These are phyloP conservation scores for Rhynchotus rufescens DNA, from an alignment of 2,797 vertebrate genomes.

Conservation along the genomic window DNA sequence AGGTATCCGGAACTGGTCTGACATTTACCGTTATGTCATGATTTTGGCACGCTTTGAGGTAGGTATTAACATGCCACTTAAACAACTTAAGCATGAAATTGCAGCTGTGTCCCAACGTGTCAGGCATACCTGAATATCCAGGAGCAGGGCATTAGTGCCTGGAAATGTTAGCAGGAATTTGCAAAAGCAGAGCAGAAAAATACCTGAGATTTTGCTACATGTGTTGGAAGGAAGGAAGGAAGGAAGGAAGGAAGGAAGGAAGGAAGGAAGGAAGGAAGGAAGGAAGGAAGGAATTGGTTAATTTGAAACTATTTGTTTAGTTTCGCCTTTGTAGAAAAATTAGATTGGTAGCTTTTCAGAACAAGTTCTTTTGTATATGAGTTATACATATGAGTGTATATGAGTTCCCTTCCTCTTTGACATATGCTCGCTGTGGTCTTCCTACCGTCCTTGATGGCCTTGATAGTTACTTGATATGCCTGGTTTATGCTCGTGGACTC, in stretches of 20 bases:
- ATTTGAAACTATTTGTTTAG: neutral
- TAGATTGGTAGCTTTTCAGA: neutral
- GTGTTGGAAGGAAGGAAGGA: neutral
- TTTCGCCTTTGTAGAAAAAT: neutral
- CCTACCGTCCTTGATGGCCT: neutral
- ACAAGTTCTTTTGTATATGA: neutral
- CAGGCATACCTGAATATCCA: neutral
- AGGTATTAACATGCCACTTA: neutral
- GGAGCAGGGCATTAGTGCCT: neutral
- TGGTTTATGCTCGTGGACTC: neutral
- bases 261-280: too few relatives aligned
- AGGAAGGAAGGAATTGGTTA: too few relatives aligned
- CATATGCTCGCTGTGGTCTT: neutral
- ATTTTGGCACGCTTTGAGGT: slow-evolving; percentile 65
- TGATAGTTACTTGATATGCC: neutral
- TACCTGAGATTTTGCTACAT: neutral
- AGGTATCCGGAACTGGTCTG: slow-evolving; percentile 66
- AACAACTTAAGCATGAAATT: neutral
- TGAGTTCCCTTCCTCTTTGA: neutral
- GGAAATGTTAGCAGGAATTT: neutral
- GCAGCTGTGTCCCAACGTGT: neutral
- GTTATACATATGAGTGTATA: too few relatives aligned
- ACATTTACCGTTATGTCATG: slow-evolving; percentile 66
- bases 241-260: too few relatives aligned
- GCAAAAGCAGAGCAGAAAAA: neutral